Base-by-base conservation (phyloP, 2,797 vertebrate genomes). In the Sebastolobus altivelis region DNA sequence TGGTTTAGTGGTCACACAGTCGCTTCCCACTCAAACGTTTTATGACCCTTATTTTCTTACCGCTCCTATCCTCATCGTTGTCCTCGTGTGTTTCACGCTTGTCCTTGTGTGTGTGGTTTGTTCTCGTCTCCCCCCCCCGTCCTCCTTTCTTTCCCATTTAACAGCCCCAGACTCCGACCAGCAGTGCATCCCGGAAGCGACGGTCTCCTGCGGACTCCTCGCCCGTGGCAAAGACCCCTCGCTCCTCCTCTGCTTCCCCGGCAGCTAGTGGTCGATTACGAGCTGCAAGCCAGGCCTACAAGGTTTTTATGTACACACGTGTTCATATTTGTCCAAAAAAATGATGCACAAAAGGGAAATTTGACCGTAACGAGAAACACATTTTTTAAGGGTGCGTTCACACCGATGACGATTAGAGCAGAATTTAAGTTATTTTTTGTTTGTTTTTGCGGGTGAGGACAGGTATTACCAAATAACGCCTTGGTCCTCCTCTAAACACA, bases 111-210 rank as follows among this genome's bases (percentile, higher is more conserved):
- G 1, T 72, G 1, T 22, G 33, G 4, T 46, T 60, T 46, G 12
- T 31, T 27, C 69, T 72, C 31, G 18, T 31, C 46, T 40, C 33
- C 8, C 20, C 18, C n/a, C 58, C 33, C 8, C 6, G 11, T 52
- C 33, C 59, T 35, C 16, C 3, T 6, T 31, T 13, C 8, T 79
- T 58, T 71, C 29, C 29, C 11, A 5, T 62, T 27, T 83, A 94
- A 89, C 88, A 94, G 59, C 88, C 90, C 38, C 84, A 80, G 82
- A 92, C 93, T 25, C 92, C 88, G 3, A 38, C 63, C 40, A 66
- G 78, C 29, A 71, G 69, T 3, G 70, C 2, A 4, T 83, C 88
- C 83, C 86, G 85, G 31, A 95, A 94, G 83, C 88, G 94, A 31
- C 81, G 27, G 11, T 62, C 91, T 61, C 27, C 78, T 13, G 46